Base-by-base conservation (phyloP, 2,888 invertebrate genomes). In the Encarsia formosa region DNA sequence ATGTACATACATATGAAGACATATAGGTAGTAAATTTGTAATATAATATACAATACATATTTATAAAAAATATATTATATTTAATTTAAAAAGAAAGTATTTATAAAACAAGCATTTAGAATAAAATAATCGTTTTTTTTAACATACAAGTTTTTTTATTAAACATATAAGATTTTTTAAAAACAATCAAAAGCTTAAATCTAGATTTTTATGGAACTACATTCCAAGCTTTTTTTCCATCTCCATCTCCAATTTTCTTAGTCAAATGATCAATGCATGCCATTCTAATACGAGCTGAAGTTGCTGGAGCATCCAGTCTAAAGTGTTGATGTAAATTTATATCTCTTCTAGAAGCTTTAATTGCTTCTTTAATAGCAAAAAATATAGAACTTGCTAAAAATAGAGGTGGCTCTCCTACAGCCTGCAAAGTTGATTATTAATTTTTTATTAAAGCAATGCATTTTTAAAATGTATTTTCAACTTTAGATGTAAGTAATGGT, bases 401-500 rank as follows among this genome's bases (percentile, higher is more conserved):
- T 5, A 97, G 74, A 0, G 97, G 97, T 0, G 97, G 97, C 71
- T 98, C 97, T 1, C 97, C 97, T 31, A 97, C 87, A 55, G 93
- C 97, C 91, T 93, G 64, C 5, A 77, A 76, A 37, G 22, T 31
- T 16, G n/a, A 34, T 34, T 23, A 41, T 23, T 39, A 32, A 26
- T 15, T n/a, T n/a, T n/a, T 40, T 15, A 45, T 24, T 42, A n/a
- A n/a, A n/a, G n/a, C n/a, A n/a, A n/a, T n/a, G n/a, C n/a, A n/a
- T n/a, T n/a, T n/a, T n/a, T n/a, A n/a, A n/a, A n/a, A n/a, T n/a
- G n/a, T n/a, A n/a, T n/a, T n/a, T n/a, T n/a, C n/a, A n/a, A n/a
- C n/a, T n/a, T n/a, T n/a, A n/a, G n/a, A n/a, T n/a, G n/a, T n/a
- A n/a, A n/a, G n/a, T n/a, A n/a, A n/a, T n/a, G n/a, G n/a, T n/a